Evolutionary conservation across 2,113 vertebrate genomes (phyloP), one percentile per base, ranked within the genome.

Genomic region (Phocoena sinus): DNA sequence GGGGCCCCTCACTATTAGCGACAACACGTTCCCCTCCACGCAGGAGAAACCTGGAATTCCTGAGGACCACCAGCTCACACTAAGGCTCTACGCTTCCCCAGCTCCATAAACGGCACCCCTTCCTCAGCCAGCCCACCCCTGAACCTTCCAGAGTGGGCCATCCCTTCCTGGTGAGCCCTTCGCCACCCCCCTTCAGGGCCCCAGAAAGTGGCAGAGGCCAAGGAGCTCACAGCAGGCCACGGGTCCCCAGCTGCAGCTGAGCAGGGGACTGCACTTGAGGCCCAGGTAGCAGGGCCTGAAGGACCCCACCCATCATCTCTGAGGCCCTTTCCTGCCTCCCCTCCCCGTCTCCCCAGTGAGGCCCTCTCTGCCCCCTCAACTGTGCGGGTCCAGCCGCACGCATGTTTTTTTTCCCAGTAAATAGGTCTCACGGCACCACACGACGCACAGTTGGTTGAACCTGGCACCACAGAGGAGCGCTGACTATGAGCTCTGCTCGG

Each of bases 31-130:
- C 15, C 18, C 89, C 67, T n/a, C n/a, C 14, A 62, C 1, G 5
- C 3, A 26, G 20, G 14, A 38, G 38, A 26, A 83, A n/a, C 5
- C 53, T 4, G 25, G 18, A 50, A 18, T 14, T 23, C 12, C 47
- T 1, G 1, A 10, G 28, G 14, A 25, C 26, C 50, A 31, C 23
- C 14, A 41, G 17, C 31, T 76, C 36, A 25, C n/a, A 0, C 14
- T 0, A 25, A 47, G 14, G 56, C 28, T 31, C 26, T 15, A 4
- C 10, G 47, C 44, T 33, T 62, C 23, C 60, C 8, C n/a, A 56
- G 25, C 26, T 65, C 28, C 2, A 2, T 11, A 1, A 63, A 38
- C 1, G 1, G 14, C 14, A 17, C 17, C 7, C 81, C 5, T 26
- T 88, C 70, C 33, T 71, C 56, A 33, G 77, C 17, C 53, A 7